Evolutionary conservation across 2,113 vertebrate species (phyloP).

Genomic region (Meriones unguiculatus): DNA sequence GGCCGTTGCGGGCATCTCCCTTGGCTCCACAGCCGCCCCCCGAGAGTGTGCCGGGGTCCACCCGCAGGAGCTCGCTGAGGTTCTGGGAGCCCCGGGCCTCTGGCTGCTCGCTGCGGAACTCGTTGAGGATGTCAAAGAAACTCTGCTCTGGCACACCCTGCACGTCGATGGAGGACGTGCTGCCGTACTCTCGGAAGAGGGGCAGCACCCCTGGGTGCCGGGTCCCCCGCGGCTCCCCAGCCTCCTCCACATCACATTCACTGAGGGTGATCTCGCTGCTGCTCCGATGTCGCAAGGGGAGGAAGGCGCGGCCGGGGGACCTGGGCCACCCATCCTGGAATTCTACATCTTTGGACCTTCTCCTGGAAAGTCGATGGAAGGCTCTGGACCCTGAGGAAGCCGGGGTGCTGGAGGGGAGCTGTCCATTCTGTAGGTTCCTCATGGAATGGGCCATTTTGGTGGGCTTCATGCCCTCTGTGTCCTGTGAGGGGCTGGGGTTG

Average conservation of each 20-base stretch:
- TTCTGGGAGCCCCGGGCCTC: slow-evolving; percentile 83
- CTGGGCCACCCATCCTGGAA: slow-evolving; percentile 88
- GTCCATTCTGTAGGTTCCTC: slow-evolving; percentile 80
- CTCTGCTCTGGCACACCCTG: slow-evolving; percentile 94
- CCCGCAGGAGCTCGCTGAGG: slow-evolving; percentile 85
- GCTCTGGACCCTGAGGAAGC: slow-evolving; percentile 77
- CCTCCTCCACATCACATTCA: slow-evolving; percentile 91
- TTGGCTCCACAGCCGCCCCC: neutral
- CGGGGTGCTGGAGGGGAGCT: slow-evolving; percentile 61
- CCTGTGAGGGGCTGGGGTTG: slow-evolving; percentile 69
- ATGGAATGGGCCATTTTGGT: slow-evolving; percentile 80
- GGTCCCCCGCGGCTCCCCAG: slow-evolving; percentile 16
- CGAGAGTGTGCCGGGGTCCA: slow-evolving; percentile 9
- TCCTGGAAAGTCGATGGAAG: slow-evolving; percentile 86
- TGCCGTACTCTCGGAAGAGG: slow-evolving; percentile 94
- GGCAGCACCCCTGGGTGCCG: slow-evolving; percentile 76
- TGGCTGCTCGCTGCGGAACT: slow-evolving; percentile 90
- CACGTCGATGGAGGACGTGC: slow-evolving; percentile 96
- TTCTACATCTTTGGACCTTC: slow-evolving; percentile 91
- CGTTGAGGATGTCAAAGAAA: slow-evolving; percentile 94
- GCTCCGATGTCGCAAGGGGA: slow-evolving; percentile 91
- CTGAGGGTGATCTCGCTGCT: slow-evolving; percentile 96
- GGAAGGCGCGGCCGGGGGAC: slow-evolving; percentile 81
- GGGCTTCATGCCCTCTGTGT: slow-evolving; percentile 58
- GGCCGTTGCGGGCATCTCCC: slow-evolving; percentile 76